Percentiles rank a stretch among this genome's conserved stretches.
These are phyloP conservation scores for Hippoglossus hippoglossus DNA, from an alignment of 2,797 vertebrate genomes.

Conservation along the genomic window DNA sequence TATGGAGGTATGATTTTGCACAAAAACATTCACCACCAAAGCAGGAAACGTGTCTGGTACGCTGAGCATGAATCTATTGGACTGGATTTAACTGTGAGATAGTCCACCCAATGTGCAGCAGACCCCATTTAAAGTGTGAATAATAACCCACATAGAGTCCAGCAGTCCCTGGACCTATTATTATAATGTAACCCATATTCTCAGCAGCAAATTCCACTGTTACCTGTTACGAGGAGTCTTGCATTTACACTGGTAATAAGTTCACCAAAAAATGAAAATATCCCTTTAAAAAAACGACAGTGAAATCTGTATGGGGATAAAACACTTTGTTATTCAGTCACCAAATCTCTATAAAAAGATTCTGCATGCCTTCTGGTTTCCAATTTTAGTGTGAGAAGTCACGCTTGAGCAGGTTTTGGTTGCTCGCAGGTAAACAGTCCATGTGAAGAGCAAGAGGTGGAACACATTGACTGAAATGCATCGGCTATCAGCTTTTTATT, in stretches of 20 bases:
- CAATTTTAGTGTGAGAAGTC: no score
- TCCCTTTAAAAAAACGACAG: not conserved
- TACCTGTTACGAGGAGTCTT: conserved; percentile 1
- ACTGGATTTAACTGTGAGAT: conserved; percentile 29
- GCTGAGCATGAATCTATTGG: conserved; percentile 28
- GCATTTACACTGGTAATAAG: not conserved
- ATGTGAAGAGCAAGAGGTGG: no score
- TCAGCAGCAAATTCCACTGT: conserved; percentile 12
- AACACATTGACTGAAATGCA: no score
- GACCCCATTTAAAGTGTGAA: conserved; percentile 44
- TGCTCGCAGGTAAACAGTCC: no score
- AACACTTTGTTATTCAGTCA: not conserved
- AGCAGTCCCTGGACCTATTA: conserved; percentile 36
- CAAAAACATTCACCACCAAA: conserved; percentile 46
- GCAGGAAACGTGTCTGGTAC: not conserved
- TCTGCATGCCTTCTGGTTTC: no score
- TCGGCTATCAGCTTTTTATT: no score
- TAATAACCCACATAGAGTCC: conserved; percentile 52
- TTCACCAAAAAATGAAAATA: not conserved
- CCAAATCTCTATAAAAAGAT: not conserved
- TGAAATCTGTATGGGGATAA: not conserved
- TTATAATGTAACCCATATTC: conserved; percentile 54
- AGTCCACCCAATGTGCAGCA: conserved; percentile 33
- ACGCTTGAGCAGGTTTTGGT: no score
- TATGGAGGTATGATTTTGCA: conserved; percentile 13